phyloP scores from a whole-genome alignment of 30 jellyfish, hydroid and myxozoan species.

The Chrysaora quinquecirrha region DNA sequence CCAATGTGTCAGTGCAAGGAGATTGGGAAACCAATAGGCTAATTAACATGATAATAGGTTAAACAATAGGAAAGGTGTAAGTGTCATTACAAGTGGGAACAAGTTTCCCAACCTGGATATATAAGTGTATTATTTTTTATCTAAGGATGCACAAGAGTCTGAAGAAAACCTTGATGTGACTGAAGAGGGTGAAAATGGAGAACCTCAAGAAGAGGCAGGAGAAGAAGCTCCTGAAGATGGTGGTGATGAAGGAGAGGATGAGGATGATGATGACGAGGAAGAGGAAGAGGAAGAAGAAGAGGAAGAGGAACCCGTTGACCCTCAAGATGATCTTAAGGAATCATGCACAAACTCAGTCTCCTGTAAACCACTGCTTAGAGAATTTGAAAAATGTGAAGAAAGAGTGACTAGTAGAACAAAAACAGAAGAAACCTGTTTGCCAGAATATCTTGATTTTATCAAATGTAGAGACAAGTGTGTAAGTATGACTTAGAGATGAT shows the following conservation, averaged over 20 bases:
- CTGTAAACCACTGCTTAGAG: conserved; percentile 48
- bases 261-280: conserved; percentile 70
- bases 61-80: no score
- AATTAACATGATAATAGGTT: no score
- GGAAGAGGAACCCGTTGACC: conserved; percentile 81
- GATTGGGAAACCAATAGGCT: no score
- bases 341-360: conserved; percentile 59
- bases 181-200: no score
- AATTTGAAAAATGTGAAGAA: conserved; percentile 83
- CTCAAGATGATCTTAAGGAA: conserved; percentile 62
- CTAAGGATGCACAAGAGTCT: no score
- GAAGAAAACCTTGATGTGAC: no score
- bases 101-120: no score
- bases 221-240: conserved; percentile 35
- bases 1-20: no score
- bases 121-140: no score
- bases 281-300: conserved; percentile 93
- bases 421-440: conserved; percentile 77
- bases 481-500: conserved; percentile 21
- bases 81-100: no score
- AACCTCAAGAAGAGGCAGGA: conserved; percentile 8
- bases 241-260: conserved; percentile 26
- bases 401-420: conserved; percentile 68
- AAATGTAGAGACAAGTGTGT: conserved; percentile 83
- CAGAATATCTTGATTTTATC: conserved; percentile 72